phyloP scores from a whole-genome alignment of 2,888 invertebrate genomes.

The Eupithecia vulgata region DNA sequence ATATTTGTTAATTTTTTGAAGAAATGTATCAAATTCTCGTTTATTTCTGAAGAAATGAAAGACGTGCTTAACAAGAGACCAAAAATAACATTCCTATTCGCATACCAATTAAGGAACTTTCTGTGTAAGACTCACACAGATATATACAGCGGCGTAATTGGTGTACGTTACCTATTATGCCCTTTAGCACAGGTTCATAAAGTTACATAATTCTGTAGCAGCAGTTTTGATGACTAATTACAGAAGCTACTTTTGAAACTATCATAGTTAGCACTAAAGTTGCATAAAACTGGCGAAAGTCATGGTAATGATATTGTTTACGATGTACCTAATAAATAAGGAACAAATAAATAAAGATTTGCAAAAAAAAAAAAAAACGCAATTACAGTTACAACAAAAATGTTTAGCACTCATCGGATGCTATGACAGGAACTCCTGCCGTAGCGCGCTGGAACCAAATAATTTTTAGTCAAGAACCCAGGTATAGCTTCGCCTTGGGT shows the following conservation, averaged over 20 bases:
- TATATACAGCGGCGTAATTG: background rate
- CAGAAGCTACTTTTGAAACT: background rate
- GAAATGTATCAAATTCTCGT: background rate
- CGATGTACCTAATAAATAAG: too few species aligned
- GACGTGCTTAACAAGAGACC: background rate
- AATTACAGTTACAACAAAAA: too few species aligned
- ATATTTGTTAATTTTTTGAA: background rate
- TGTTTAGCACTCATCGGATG: too few species aligned
- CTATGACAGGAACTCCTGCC: too few species aligned
- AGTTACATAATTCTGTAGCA: too few species aligned
- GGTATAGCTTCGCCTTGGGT: too few species aligned
- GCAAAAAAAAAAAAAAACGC: too few species aligned
- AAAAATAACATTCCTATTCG: background rate
- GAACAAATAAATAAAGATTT: too few species aligned
- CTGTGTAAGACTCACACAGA: background rate
- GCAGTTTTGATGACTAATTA: background rate
- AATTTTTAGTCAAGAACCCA: too few species aligned
- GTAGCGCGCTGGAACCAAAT: too few species aligned
- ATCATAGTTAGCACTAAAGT: background rate
- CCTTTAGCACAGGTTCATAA: background rate
- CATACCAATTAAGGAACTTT: conserved; percentile 4
- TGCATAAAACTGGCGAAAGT: too few species aligned
- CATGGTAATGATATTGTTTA: too few species aligned
- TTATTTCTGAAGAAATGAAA: background rate
- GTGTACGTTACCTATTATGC: background rate